Conservation (phyloP, 2,797 vertebrate genomes). For the Cheirogaleus major region DNA sequence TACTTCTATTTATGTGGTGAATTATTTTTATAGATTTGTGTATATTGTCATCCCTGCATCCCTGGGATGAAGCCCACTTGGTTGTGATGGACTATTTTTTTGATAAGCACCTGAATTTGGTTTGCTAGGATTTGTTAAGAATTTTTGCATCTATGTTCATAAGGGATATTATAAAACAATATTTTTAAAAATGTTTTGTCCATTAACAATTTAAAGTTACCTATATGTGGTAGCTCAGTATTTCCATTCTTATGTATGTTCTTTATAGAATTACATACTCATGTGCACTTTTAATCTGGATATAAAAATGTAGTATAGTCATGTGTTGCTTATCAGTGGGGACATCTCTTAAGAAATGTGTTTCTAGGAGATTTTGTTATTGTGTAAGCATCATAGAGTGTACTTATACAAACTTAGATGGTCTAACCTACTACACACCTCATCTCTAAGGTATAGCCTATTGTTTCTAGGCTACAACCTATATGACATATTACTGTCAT, state of each 20-base stretch:
- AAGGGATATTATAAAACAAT: too few relatives aligned
- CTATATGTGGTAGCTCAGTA: not conserved
- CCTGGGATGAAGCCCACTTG: too few relatives aligned
- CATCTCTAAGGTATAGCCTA: not conserved
- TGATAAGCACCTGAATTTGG: too few relatives aligned
- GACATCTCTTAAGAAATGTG: not conserved
- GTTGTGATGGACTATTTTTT: too few relatives aligned
- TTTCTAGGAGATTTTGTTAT: not conserved
- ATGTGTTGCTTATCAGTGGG: not conserved
- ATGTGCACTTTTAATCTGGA: not conserved
- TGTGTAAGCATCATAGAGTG: not conserved
- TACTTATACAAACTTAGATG: not conserved
- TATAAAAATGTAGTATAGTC: not conserved
- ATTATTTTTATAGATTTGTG: too few relatives aligned
- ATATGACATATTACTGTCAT: too few relatives aligned
- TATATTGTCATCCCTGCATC: too few relatives aligned
- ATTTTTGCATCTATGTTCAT: too few relatives aligned
- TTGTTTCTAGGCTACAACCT: too few relatives aligned
- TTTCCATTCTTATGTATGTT: not conserved
- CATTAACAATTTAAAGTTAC: not conserved
- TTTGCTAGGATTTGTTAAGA: too few relatives aligned
- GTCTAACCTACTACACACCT: not conserved
- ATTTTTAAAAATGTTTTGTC: not conserved
- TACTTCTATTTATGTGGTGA: too few relatives aligned
- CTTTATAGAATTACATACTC: not conserved